A percentile compares a stretch with the other conserved stretches of the same genome.
phyloP scores from a whole-genome alignment of 2,797 vertebrate species.

The Ispidina picta region DNA sequence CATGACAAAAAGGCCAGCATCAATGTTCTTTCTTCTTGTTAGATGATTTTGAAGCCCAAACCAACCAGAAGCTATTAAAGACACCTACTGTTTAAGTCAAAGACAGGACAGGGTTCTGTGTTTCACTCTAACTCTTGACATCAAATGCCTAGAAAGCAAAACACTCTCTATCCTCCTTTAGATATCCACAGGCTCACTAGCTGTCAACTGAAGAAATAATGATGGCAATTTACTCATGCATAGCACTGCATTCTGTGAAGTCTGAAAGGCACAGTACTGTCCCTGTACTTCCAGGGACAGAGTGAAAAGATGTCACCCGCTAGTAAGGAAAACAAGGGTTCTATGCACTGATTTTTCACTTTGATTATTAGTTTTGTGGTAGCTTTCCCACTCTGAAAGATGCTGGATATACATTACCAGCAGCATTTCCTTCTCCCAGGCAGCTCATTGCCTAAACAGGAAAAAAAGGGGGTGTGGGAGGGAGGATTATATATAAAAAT shows the following conservation, averaged over 20 bases:
- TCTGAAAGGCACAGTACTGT: neutral
- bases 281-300: neutral
- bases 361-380: neutral
- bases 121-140: conserved; percentile 13
- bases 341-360: neutral
- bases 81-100: neutral
- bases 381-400: neutral
- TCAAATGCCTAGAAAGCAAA: conserved; percentile 44
- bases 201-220: conserved; percentile 17
- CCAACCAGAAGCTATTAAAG: neutral
- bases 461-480: neutral
- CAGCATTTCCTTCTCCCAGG: conserved; percentile 27
- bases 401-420: conserved; percentile 8
- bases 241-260: neutral
- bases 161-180: neutral
- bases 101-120: neutral
- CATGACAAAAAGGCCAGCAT: neutral
- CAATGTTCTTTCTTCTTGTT: neutral
- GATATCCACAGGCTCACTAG: neutral
- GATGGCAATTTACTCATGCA: conserved; percentile 4
- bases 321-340: neutral
- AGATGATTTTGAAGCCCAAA: conserved; percentile 13
- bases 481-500: too few species aligned
- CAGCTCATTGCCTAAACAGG: conserved; percentile 45
- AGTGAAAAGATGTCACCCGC: neutral